phyloP scores from a whole-genome alignment of 2,888 invertebrate genomes.

The Rhagium mordax region DNA sequence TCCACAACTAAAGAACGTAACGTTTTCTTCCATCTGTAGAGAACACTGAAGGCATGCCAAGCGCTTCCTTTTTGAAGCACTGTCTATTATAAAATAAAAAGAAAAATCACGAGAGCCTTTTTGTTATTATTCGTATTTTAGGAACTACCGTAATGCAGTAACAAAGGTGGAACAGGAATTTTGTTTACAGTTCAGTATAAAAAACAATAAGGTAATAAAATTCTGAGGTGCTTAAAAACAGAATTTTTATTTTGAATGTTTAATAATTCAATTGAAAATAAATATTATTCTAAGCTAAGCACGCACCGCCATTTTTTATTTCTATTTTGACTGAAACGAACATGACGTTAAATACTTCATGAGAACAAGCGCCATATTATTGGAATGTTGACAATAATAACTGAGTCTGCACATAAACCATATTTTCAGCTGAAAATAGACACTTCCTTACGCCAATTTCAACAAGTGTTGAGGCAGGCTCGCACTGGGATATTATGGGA shows the following conservation, averaged over 20 bases:
- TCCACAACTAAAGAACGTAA: no score
- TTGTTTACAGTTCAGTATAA: background rate
- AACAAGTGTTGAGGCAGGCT: constrained; percentile 27
- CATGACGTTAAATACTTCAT: background rate
- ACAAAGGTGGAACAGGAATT: background rate
- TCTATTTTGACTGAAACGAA: background rate
- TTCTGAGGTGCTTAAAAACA: background rate
- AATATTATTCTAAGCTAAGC: background rate
- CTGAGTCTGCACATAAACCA: constrained; percentile 9
- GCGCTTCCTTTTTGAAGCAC: no score
- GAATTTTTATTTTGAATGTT: background rate
- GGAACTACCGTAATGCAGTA: background rate
- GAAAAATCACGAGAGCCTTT: no score
- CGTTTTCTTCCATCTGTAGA: no score
- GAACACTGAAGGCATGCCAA: no score
- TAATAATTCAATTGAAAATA: background rate
- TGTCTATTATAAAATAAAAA: no score
- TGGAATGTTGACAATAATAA: constrained; percentile 27
- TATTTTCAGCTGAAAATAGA: constrained; percentile 28
- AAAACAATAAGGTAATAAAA: background rate
- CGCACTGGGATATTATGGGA: background rate
- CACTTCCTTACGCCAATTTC: constrained; percentile 23
- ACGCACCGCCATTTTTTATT: background rate
- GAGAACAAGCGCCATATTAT: constrained; percentile 12
- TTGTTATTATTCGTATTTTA: no score